These are phyloP conservation scores for Hexactinellida sp. DNA, from an alignment of 37 sponge, comb jelly and placozoan genomes.

Conservation along the genomic window DNA sequence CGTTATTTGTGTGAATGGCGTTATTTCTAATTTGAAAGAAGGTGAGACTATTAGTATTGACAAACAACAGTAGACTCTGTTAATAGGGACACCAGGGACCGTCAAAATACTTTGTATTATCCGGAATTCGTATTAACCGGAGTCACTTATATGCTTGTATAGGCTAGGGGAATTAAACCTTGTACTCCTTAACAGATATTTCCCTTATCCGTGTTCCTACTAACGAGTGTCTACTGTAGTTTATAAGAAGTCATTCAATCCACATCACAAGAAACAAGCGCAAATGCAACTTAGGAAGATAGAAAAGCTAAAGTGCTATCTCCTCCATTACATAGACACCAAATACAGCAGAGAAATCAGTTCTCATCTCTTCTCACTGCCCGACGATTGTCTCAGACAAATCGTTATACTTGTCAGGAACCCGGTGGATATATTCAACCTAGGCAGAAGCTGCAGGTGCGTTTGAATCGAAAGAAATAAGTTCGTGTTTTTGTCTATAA, in stretches of 20 bases:
- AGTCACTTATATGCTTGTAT: no score
- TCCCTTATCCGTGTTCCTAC: no score
- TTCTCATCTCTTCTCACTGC: neutral
- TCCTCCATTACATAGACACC: neutral
- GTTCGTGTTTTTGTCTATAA: no score
- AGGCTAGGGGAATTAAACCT: no score
- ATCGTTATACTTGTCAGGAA: neutral
- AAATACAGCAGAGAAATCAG: neutral
- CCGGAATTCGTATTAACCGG: no score
- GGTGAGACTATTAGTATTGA: neutral
- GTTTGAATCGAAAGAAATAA: no score
- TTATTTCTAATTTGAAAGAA: neutral
- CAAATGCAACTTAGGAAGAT: neutral
- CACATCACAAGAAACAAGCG: neutral
- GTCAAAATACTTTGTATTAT: no score
- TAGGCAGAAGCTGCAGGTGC: neutral
- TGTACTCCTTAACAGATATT: neutral
- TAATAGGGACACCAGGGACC: no score
- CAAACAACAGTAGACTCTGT: no score
- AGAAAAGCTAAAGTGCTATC: neutral
- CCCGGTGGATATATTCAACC: neutral
- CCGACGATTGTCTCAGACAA: neutral
- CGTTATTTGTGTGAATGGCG: neutral
- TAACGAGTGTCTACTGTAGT: neutral
- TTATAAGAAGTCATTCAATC: neutral